Conservation (phyloP, 92 coral and sea anemone species). For the Actinernus sp. region DNA sequence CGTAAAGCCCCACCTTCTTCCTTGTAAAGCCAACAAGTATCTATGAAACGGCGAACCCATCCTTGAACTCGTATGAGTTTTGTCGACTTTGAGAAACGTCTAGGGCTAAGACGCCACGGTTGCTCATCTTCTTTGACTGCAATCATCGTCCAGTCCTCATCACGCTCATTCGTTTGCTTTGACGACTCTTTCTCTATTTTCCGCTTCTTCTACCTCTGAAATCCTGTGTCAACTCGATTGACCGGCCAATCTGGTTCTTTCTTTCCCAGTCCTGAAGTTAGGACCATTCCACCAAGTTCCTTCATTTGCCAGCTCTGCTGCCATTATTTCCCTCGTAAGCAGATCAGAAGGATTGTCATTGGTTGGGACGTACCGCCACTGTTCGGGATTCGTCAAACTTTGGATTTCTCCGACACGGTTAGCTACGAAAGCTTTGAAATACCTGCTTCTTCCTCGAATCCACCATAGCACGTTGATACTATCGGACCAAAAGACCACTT, state of each 20-base stretch:
- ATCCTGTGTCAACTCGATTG: constrained; percentile 2
- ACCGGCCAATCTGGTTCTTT: constrained; percentile 33
- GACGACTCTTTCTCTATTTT: constrained; percentile 2
- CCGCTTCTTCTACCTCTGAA: neutral
- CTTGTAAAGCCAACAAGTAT: constrained; percentile 3
- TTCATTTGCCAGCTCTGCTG: constrained; percentile 6
- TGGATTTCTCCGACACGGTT: constrained; percentile 49
- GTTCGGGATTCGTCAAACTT: constrained; percentile 29
- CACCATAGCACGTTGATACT: constrained; percentile 54
- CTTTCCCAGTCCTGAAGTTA: constrained; percentile 26
- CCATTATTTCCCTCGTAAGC: constrained; percentile 32
- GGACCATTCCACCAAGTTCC: constrained; percentile 34
- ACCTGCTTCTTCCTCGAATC: constrained; percentile 40
- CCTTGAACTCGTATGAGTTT: constrained; percentile 12
- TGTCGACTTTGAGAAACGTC: constrained; percentile 10
- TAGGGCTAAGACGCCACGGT: constrained; percentile 10
- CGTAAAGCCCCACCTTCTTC: too few relatives aligned
- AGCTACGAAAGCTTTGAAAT: constrained; percentile 45
- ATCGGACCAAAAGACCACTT: too few relatives aligned
- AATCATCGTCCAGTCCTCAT: constrained; percentile 3
- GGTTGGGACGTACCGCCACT: constrained; percentile 39
- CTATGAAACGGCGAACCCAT: constrained; percentile 22
- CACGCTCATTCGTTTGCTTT: too few relatives aligned
- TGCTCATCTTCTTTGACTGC: neutral
- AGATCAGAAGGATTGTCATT: too few relatives aligned